A percentile compares a stretch with the other conserved stretches of the same genome.
Conservation (phyloP, 2,888 invertebrate species). For the Drosophila kambysellisi region DNA sequence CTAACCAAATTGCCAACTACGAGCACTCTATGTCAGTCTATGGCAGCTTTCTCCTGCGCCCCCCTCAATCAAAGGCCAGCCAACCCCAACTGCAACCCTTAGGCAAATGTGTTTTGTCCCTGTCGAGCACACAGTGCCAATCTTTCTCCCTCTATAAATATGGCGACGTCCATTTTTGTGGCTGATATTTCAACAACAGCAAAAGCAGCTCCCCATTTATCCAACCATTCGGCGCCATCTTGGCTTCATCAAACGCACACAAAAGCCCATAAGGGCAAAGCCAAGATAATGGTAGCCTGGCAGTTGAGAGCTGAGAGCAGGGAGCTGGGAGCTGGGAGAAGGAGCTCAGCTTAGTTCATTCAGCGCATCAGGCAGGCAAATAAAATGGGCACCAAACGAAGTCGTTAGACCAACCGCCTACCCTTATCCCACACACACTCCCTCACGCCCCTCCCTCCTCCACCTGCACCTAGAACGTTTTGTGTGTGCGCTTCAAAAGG, state of each 20-base stretch:
- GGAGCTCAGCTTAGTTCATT: constrained; percentile 47
- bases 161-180: constrained; percentile 79
- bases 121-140: constrained; percentile 21
- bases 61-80: constrained; percentile 17
- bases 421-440: constrained; percentile 22
- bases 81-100: constrained; percentile 54
- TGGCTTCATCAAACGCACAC: constrained; percentile 81
- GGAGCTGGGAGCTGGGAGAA: constrained; percentile 1
- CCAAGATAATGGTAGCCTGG: constrained; percentile 68
- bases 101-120: constrained; percentile 39
- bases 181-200: constrained; percentile 75
- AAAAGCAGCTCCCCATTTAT: constrained; percentile 51
- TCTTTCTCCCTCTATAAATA: constrained; percentile 61
- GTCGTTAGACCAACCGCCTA: constrained; percentile 68
- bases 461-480: constrained; percentile 63
- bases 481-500: constrained; percentile 71
- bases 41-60: neutral
- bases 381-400: constrained; percentile 78
- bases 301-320: constrained; percentile 11
- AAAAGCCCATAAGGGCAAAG: constrained; percentile 80
- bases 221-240: constrained; percentile 76
- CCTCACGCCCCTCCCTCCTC: constrained; percentile 4
- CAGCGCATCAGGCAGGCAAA: constrained; percentile 62
- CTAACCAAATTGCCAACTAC: constrained; percentile 45
- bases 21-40: neutral